Conservation (phyloP, 2,797 vertebrate species). For the Danio choprae region DNA sequence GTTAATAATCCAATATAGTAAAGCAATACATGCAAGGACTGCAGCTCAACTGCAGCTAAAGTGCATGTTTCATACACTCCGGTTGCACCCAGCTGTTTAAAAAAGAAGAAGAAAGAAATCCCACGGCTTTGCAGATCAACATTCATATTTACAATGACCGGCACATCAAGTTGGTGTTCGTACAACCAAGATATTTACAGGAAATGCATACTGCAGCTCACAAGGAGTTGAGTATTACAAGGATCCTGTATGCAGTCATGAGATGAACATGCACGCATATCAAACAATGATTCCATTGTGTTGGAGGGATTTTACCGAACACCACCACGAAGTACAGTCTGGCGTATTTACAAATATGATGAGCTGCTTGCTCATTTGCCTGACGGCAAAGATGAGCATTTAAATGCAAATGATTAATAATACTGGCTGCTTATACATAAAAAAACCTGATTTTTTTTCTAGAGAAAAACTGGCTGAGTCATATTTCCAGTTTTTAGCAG, state of each 20-base stretch:
- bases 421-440: neutral
- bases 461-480: slow-evolving; percentile 13
- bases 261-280: slow-evolving; percentile 7
- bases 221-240: neutral
- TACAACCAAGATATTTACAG: neutral
- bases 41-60: slow-evolving; percentile 48
- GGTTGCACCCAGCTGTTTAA: neutral
- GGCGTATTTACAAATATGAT: slow-evolving; percentile 7
- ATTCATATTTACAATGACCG: slow-evolving; percentile 22
- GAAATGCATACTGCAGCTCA: slow-evolving; percentile 1
- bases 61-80: slow-evolving; percentile 34
- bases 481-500: slow-evolving; percentile 36
- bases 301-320: neutral
- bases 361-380: neutral
- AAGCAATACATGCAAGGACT: slow-evolving; percentile 30
- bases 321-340: neutral
- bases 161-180: neutral
- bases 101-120: neutral
- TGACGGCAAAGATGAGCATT: neutral
- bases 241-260: neutral
- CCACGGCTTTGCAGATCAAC: neutral
- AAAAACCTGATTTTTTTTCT: neutral
- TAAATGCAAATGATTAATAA: slow-evolving; percentile 1
- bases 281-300: slow-evolving; percentile 1
- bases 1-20: slow-evolving; percentile 21